Base-by-base conservation (phyloP, 2,888 invertebrate species). In the Ganaspis brasiliensis region DNA sequence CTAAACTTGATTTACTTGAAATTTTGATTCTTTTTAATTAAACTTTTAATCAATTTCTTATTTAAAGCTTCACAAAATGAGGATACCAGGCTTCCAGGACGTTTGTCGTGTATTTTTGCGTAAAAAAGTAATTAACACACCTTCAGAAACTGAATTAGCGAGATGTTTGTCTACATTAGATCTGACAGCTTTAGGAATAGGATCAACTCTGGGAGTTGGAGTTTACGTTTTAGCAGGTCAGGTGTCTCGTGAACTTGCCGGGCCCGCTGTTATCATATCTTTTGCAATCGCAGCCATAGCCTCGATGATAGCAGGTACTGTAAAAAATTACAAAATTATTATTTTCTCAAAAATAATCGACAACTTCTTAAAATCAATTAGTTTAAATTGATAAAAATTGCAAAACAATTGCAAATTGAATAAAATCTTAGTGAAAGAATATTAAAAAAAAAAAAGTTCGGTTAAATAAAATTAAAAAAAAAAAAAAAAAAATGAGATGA, bases 201-300 rank as follows among this genome's bases (percentile, higher is more conserved):
- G 97, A 52, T 95, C 96, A 80, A 97, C 96, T 0, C 93, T 98
- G 14, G 98, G 98, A 0, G 97, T 98, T 2, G 98, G 98, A 0
- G 96, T 98, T 55, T 98, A 98, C 89, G 97, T 98, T 24, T 91
- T 98, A 73, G 97, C 97, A 26, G 97, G 97, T 0, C 94, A 96
- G 79, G 97, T 97, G 1, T 96, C 97, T 5, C 96, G 95, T 91
- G 93, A 94, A 78, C 94, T 94, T 72, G 96, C 97, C 0, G 98
- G 98, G 0, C 98, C 98, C 0, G 96, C 97, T 0, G 97, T 98
- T 0, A 94, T 96, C 35, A 90, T 98, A 21, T 97, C 97, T 1
- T 98, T 98, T 88, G 92, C 97, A n/a, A 93, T 98, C 73, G 98
- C 98, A 0, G 98, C 97, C 0, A 91, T 98, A 6, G 97, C 97